These are phyloP conservation scores for Crotalus tigris DNA, from an alignment of 2,113 vertebrate species.

Conservation along the genomic window DNA sequence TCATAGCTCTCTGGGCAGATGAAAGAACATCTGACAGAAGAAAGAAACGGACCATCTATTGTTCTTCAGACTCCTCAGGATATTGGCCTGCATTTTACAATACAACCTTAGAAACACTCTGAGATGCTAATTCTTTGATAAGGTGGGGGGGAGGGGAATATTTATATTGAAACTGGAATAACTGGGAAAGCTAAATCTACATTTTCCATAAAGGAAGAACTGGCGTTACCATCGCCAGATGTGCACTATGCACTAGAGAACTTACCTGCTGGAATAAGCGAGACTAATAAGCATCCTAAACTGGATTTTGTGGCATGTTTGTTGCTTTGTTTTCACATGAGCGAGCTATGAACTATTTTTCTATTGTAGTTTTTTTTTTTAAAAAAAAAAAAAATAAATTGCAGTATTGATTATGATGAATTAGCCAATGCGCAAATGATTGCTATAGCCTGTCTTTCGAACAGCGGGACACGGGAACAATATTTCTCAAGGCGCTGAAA, in stretches of 20 bases:
- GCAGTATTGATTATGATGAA: neutral
- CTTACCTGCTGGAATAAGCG: neutral
- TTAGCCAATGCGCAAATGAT: neutral
- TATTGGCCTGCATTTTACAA: neutral
- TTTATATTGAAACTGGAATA: conserved; percentile 9
- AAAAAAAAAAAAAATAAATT: conserved; percentile 6
- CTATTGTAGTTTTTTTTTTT: neutral
- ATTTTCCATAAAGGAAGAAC: neutral
- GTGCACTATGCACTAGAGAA: rapidly evolving
- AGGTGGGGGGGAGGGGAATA: neutral
- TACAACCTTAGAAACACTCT: conserved; percentile 1
- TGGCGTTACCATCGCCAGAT: neutral
- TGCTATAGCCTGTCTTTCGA: neutral
- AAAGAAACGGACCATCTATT: neutral
- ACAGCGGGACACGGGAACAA: neutral
- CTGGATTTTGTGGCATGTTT: conserved; percentile 20
- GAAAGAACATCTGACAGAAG: conserved; percentile 3
- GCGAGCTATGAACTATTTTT: conserved; percentile 6
- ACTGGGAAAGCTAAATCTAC: conserved; percentile 16
- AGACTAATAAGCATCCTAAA: conserved; percentile 35
- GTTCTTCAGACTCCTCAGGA: conserved; percentile 23
- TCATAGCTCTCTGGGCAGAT: conserved; percentile 6
- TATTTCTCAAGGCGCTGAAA: neutral
- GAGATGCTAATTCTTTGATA: neutral
- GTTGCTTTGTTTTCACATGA: conserved; percentile 38